phyloP scores from a whole-genome alignment of 2,888 invertebrate genomes.

The Meliscaeva auricollis region DNA sequence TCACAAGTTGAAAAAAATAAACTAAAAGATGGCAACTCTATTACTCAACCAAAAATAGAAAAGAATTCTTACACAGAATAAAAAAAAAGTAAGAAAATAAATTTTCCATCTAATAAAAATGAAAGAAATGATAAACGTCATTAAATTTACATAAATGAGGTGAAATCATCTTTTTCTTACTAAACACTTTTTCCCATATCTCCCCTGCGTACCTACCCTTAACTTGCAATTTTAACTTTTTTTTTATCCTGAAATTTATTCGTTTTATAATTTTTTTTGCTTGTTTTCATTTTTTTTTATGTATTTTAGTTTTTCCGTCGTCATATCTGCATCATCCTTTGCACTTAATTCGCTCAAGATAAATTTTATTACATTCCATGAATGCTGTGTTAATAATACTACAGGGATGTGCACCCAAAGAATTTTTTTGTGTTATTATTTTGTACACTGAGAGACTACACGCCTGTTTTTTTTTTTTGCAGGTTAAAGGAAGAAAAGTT shows the following conservation, averaged over 20 bases:
- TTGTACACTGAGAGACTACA: constrained; percentile 18
- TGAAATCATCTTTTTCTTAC: constrained; percentile 59
- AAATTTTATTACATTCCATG: constrained; percentile 72
- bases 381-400: constrained; percentile 75
- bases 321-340: constrained; percentile 68
- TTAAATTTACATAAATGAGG: constrained; percentile 74
- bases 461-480: too few relatives aligned
- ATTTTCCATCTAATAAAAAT: constrained; percentile 38
- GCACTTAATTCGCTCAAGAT: constrained; percentile 73
- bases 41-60: too few relatives aligned
- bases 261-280: constrained; percentile 1
- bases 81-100: neutral
- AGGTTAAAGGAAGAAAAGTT: too few relatives aligned
- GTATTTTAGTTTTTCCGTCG: neutral
- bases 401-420: constrained; percentile 68
- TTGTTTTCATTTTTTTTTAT: neutral
- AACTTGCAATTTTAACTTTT: constrained; percentile 20
- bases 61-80: constrained; percentile 32
- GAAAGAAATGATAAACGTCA: constrained; percentile 72
- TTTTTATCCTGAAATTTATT: constrained; percentile 70
- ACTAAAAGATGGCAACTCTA: too few relatives aligned
- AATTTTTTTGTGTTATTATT: constrained; percentile 40
- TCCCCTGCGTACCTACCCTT: neutral
- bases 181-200: neutral
- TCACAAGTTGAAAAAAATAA: too few relatives aligned